Evolutionary conservation across 2,888 invertebrate species (phyloP).

Genomic region (Gymnocheta viridis): DNA sequence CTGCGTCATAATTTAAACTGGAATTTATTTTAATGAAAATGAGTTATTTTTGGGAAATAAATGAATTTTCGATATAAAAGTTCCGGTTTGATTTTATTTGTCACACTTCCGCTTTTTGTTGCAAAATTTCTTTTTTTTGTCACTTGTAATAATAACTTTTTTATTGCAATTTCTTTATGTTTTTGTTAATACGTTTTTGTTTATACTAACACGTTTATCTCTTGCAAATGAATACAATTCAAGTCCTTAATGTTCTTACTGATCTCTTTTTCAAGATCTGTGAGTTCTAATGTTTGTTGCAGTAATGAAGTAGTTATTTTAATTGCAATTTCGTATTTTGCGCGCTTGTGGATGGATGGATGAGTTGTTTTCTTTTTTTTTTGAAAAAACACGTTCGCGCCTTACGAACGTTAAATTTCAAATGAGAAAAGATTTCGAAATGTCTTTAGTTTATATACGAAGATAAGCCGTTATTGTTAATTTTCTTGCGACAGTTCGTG

Average conservation of each 20-base stretch:
- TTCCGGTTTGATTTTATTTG: slow-evolving; percentile 52
- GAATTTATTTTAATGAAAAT: too few relatives aligned
- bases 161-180: neutral
- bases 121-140: neutral
- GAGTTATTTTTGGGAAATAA: slow-evolving; percentile 22
- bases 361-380: slow-evolving; percentile 18
- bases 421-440: slow-evolving; percentile 78
- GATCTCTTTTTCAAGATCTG: slow-evolving; percentile 2
- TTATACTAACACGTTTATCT: slow-evolving; percentile 7
- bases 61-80: slow-evolving; percentile 10
- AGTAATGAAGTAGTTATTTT: neutral
- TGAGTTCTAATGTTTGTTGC: slow-evolving; percentile 1
- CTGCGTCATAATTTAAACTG: slow-evolving; percentile 75
- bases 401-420: slow-evolving; percentile 76
- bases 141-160: neutral
- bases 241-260: slow-evolving; percentile 32
- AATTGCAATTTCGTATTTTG: slow-evolving; percentile 11
- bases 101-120: slow-evolving; percentile 52
- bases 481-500: slow-evolving; percentile 41
- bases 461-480: slow-evolving; percentile 73
- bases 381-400: slow-evolving; percentile 68
- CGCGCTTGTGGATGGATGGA: slow-evolving; percentile 15
- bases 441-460: slow-evolving; percentile 79
- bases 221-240: neutral
- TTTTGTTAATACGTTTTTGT: neutral